A percentile compares a stretch with the other conserved stretches of the same genome.
phyloP scores from a whole-genome alignment of 2,888 invertebrate genomes.

The Atherix ibis region DNA sequence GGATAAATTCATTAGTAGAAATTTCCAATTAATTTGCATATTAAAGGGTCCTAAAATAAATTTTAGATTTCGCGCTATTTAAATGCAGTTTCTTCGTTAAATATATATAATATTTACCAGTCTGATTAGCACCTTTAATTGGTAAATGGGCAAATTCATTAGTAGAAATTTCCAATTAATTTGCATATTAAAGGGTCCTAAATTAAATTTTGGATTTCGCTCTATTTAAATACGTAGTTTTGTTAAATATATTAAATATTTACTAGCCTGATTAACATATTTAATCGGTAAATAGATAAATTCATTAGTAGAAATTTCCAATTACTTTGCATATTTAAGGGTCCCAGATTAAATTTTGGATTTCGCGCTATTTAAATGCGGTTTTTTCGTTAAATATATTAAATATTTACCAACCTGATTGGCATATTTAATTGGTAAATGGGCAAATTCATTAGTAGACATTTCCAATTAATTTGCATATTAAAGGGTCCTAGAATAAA shows the following conservation, averaged over 20 bases:
- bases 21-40: no score
- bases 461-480: no score
- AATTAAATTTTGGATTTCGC: no score
- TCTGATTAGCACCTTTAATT: constrained; percentile 38
- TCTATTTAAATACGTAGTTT: no score
- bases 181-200: no score
- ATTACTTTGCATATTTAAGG: no score
- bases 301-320: constrained; percentile 55
- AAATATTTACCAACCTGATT: constrained; percentile 52
- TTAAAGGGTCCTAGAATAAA: no score
- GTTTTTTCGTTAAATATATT: constrained; percentile 64
- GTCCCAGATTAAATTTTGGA: no score
- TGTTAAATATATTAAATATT: constrained; percentile 66
- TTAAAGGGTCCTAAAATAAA: no score
- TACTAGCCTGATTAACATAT: constrained; percentile 42
- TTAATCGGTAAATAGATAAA: constrained; percentile 42
- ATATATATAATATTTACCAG: constrained; percentile 60
- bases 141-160: constrained; percentile 46
- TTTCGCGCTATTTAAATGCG: no score
- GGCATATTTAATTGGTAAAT: constrained; percentile 41
- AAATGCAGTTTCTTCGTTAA: no score
- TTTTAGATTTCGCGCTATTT: no score
- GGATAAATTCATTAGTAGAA: constrained; percentile 46
- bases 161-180: constrained; percentile 55
- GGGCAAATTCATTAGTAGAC: constrained; percentile 46